Evolutionary conservation across 2,797 vertebrate species (phyloP).

Genomic region (Muscicapa comitata): DNA sequence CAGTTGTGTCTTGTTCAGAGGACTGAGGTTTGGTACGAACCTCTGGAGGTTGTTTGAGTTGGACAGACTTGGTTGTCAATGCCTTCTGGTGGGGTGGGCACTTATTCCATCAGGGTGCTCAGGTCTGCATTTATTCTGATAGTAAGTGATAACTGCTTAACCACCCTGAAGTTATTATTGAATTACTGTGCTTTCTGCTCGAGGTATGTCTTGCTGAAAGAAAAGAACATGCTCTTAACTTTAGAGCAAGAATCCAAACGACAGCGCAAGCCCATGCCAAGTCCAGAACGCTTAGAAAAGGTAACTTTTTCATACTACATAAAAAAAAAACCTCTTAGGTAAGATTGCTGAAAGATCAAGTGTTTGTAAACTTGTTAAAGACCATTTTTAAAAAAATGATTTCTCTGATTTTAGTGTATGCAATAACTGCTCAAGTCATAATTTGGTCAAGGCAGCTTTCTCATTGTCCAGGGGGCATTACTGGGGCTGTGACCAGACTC

Average conservation of each 20-base stretch:
- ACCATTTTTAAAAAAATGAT: rapidly evolving
- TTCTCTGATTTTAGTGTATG: background rate
- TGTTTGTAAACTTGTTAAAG: background rate
- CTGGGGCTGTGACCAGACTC: background rate
- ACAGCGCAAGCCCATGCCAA: slow-evolving; percentile 87
- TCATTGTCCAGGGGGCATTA: background rate
- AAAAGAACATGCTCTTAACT: slow-evolving; percentile 94
- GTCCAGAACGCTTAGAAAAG: slow-evolving; percentile 91
- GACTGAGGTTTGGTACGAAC: background rate
- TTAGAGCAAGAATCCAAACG: slow-evolving; percentile 88
- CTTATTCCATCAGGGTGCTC: background rate
- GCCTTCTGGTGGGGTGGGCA: background rate
- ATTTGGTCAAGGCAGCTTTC: background rate
- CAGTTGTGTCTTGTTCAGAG: background rate
- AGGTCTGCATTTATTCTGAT: background rate
- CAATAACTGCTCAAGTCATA: background rate
- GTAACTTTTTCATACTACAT: slow-evolving; percentile 61
- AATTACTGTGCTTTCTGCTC: slow-evolving; percentile 16
- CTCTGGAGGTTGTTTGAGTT: background rate
- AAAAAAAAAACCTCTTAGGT: background rate
- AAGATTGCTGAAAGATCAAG: background rate
- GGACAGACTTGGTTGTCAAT: background rate
- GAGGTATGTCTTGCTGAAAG: slow-evolving; percentile 97
- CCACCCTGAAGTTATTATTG: background rate
- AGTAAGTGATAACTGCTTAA: background rate